Base-by-base conservation (phyloP, 2,888 invertebrate species). In the Cecidostiba fungosa region DNA sequence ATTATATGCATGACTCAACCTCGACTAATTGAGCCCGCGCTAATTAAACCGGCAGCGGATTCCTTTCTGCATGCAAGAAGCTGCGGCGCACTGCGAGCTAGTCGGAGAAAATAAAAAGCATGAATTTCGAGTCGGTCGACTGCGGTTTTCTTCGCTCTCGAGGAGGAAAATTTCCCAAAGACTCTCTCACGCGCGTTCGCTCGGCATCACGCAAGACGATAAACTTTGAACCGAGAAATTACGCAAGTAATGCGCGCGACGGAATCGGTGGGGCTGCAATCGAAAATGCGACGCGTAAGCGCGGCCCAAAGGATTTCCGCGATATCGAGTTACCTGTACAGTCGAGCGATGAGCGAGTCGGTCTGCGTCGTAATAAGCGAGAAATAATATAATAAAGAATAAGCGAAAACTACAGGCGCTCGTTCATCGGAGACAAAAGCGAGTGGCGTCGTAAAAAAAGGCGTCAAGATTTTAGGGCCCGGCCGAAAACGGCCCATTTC, bases 1-100 rank as follows among this genome's bases (percentile, higher is more conserved):
- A 86, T 86, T 86, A 86, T 86, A 86, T 80, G 84, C 86, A 85
- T 86, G 85, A 82, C 86, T 86, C 85, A 86, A 86, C 86, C 79
- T 73, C 82, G 85, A 73, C 82, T 86, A 86, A 86, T 86, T 86
- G 86, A 86, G 82, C 85, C 54, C 54, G 50, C 73, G 86, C 84
- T 85, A 85, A 86, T 86, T 86, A 85, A 86, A 85, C 69, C 82
- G 47, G 78, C 78, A 47, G 54, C n/a, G 84, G 77, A 84, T 84
- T 86, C 80, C 86, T 78, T 72, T 72, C 76, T 77, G 36, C 16
- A 29, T 19, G 29, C 66, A 5, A 12, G 62, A n/a, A 43, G 72
- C 59, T 29, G 12, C 29, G 26, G 10, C 59, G 47, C 23, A 16
- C 16, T n/a, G 39, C 5, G 23, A n/a, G 66, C 54, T 26, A 12